These are phyloP conservation scores for Teleiodes luculella DNA, from an alignment of 2,888 invertebrate species.

Conservation along the genomic window DNA sequence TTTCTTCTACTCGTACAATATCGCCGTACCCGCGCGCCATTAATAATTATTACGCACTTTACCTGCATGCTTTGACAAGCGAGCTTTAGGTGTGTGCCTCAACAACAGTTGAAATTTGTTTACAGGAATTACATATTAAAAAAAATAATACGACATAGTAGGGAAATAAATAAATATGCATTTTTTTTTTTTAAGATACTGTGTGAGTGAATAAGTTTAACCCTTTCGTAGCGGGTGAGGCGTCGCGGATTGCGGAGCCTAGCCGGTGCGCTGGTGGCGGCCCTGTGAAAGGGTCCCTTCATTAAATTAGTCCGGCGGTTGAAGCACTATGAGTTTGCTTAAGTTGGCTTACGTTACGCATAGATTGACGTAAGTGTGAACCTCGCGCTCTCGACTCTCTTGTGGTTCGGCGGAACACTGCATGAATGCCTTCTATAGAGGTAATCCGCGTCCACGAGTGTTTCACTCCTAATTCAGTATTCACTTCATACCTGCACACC, in stretches of 20 bases:
- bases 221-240: too few relatives aligned
- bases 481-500: neutral
- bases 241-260: neutral
- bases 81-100: neutral
- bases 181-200: too few relatives aligned
- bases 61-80: too few relatives aligned
- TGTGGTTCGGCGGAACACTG: constrained; percentile 48
- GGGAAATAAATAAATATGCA: neutral
- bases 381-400: constrained; percentile 60
- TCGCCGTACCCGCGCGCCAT: too few relatives aligned
- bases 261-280: neutral
- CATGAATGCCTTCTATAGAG: constrained; percentile 66
- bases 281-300: constrained; percentile 58
- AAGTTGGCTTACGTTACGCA: constrained; percentile 53
- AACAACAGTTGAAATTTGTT: neutral
- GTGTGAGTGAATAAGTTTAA: neutral
- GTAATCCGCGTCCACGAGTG: constrained; percentile 52
- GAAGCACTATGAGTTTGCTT: constrained; percentile 57
- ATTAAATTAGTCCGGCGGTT: constrained; percentile 75
- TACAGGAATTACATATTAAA: neutral
- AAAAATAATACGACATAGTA: too few relatives aligned
- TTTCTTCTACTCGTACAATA: neutral
- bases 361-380: constrained; percentile 69
- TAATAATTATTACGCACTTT: too few relatives aligned
- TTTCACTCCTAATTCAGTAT: constrained; percentile 43